phyloP scores from a whole-genome alignment of 2,797 vertebrate genomes.

The Esox masquinongy region DNA sequence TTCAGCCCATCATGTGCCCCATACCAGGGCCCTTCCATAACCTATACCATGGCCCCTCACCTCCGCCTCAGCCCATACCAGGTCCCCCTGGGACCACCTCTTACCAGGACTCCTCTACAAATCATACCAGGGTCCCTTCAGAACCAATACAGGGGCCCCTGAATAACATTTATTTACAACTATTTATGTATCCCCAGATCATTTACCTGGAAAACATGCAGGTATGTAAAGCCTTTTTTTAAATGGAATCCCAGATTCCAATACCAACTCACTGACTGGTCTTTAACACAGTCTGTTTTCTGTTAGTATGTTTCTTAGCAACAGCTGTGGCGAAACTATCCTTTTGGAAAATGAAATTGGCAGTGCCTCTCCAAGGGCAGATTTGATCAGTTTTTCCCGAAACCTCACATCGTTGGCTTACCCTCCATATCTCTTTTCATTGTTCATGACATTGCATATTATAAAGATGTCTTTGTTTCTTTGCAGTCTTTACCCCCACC shows the following conservation, averaged over 20 bases:
- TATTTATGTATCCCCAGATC: too few relatives aligned
- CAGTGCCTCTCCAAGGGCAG: conserved; percentile 5
- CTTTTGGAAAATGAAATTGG: background rate
- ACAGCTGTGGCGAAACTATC: conserved; percentile 10
- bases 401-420: background rate
- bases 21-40: too few relatives aligned
- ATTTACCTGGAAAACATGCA: too few relatives aligned
- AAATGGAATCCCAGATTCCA: background rate
- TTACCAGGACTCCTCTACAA: too few relatives aligned
- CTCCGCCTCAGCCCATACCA: too few relatives aligned
- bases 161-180: too few relatives aligned
- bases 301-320: conserved; percentile 31
- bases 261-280: background rate
- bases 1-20: too few relatives aligned
- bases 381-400: conserved; percentile 13
- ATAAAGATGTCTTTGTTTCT: background rate
- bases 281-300: background rate
- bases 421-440: background rate
- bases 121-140: too few relatives aligned
- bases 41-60: too few relatives aligned
- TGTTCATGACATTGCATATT: conserved; percentile 2
- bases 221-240: too few relatives aligned
- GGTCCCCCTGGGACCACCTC: too few relatives aligned
- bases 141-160: too few relatives aligned
- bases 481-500: background rate